phyloP scores from a whole-genome alignment of 2,888 invertebrate species.

The Tupiocoris notatus region DNA sequence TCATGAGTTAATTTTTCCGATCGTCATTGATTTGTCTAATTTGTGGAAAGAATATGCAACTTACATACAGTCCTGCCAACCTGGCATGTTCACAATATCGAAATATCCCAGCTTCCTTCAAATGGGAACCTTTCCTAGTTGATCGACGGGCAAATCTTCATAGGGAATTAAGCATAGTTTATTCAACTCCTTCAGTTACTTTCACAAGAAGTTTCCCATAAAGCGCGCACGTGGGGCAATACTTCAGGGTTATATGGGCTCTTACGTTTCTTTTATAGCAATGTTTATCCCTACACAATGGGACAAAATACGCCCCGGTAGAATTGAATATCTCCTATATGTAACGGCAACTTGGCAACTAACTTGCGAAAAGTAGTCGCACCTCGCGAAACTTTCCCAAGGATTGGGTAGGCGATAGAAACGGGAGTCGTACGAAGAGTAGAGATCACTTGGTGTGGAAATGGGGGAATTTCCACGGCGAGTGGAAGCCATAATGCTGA shows the following conservation, averaged over 20 bases:
- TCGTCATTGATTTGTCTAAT: no score
- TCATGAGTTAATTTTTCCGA: no score
- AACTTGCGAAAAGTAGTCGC: not conserved
- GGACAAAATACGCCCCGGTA: conserved; percentile 19
- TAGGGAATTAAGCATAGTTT: no score
- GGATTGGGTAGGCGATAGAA: not conserved
- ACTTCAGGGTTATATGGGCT: not conserved
- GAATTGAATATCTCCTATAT: conserved; percentile 29
- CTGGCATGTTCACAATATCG: no score
- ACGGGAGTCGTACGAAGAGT: no score
- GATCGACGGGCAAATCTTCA: no score
- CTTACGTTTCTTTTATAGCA: conserved; percentile 9
- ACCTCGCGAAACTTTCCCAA: not conserved
- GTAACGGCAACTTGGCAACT: conserved; percentile 13
- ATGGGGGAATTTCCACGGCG: not conserved
- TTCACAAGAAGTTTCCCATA: no score
- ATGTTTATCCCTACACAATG: conserved; percentile 25
- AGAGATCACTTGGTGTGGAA: not conserved
- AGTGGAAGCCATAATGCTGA: not conserved
- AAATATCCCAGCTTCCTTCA: no score
- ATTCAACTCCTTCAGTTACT: no score
- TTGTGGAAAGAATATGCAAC: no score
- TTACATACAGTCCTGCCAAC: no score
- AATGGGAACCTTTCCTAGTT: no score
- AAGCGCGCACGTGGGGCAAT: not conserved